Percentiles rank a stretch among this genome's conserved stretches.
These are phyloP conservation scores for Macropus fuliginosus DNA, from an alignment of 2,797 vertebrate genomes.

Conservation along the genomic window DNA sequence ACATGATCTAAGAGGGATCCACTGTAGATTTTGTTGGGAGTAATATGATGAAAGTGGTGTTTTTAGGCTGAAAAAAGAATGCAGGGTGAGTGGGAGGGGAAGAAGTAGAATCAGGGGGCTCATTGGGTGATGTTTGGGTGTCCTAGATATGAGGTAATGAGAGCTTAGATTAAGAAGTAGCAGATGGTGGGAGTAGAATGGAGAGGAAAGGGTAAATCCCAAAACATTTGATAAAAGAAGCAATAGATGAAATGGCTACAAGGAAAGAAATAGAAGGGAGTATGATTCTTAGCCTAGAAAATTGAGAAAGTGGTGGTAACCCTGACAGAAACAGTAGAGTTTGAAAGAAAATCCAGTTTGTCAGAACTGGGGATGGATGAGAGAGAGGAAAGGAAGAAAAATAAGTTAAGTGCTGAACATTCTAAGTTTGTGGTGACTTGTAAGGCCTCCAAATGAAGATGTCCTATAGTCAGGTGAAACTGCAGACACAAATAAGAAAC, in stretches of 20 bases:
- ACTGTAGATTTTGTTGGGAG: background rate
- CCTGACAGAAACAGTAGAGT: background rate
- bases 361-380: background rate
- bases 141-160: background rate
- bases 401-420: background rate
- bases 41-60: background rate
- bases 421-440: background rate
- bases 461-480: background rate
- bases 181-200: background rate
- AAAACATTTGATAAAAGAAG: background rate
- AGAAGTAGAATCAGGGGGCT: background rate
- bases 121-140: background rate
- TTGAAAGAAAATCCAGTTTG: background rate
- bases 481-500: background rate
- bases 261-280: background rate
- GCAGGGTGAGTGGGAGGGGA: background rate
- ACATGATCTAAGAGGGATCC: background rate
- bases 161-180: background rate
- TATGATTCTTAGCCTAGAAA: background rate
- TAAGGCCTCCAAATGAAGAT: background rate
- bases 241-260: background rate
- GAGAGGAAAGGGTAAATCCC: background rate
- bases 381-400: background rate
- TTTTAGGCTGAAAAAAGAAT: background rate
- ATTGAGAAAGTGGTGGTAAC: background rate